Evolutionary conservation across 92 coral and sea anemone species (phyloP), one percentile per base, ranked within the genome.

Genomic region (Chrysogorgia sp.): DNA sequence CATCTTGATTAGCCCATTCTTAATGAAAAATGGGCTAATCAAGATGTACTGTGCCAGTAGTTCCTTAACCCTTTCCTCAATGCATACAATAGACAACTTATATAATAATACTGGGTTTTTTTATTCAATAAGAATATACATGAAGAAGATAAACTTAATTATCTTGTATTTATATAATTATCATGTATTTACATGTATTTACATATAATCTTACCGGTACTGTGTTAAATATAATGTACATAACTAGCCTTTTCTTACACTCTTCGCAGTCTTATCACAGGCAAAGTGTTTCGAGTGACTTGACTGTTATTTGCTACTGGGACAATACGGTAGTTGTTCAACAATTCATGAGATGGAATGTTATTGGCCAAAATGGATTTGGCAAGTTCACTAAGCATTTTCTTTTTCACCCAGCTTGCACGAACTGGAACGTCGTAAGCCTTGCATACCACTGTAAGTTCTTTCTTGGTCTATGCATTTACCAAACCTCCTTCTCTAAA

Each of bases 391-490:
- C 32, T 20, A 53, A 71, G 74, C 50, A 78, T 58, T 24, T 68
- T 52, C 34, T 77, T 68, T 33, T 84, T 84, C 24, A 76, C 72
- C 50, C 80, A 68, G 64, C 75, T 67, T 67, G 71, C 37, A 7
- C 61, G 63, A 37, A 68, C 80, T 34, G n/a, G 66, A 24, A 78
- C 21, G n/a, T 77, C 78, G 74, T 80, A 63, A 1, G 52, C 82
- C 13, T n/a, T 63, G 59, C 89, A 80, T 21, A 80, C 28, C 53
- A 58, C 45, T 19, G 13, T 64, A 31, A 85, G 50, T 40, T 85
- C 81, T 19, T 62, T 53, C 67, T 71, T 79, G 23, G 41, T 70
- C 25, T 79, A 79, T 12, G 70, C 85, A 59, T 80, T 62, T 33
- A 70, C 75, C 25, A 72, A 20, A 21, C 85, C 89, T 25, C 63